Conservation (phyloP, 2,888 invertebrate genomes). For the Lasioglossum leucozonium region DNA sequence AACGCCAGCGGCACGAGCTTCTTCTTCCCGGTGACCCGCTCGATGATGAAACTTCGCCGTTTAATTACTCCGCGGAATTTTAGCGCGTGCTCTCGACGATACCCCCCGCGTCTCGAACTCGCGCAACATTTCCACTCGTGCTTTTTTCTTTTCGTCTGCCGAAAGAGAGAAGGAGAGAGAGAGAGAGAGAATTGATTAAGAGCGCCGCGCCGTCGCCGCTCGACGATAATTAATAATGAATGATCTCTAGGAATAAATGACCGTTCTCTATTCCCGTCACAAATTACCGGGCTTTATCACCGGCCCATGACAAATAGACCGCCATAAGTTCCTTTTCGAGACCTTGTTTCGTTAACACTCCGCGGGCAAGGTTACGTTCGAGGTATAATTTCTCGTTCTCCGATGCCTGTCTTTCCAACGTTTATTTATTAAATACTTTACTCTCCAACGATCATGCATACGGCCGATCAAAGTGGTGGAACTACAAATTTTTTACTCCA, state of each 20-base stretch:
- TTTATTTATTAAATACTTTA: not conserved
- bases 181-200: not conserved
- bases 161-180: no score
- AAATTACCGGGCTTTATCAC: not conserved
- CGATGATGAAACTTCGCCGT: constrained; percentile 61
- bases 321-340: no score
- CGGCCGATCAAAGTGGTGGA: no score
- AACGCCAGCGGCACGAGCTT: constrained; percentile 42
- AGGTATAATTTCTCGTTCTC: not conserved
- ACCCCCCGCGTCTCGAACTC: not conserved
- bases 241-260: not conserved
- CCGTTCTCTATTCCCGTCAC: not conserved
- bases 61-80: constrained; percentile 44
- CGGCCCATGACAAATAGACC: not conserved
- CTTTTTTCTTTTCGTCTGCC: not conserved
- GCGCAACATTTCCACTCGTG: not conserved
- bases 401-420: not conserved
- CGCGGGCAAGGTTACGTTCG: not conserved
- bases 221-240: not conserved
- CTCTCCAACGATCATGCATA: no score
- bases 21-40: constrained; percentile 14
- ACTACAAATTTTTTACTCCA: no score
- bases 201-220: not conserved
- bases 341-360: not conserved
- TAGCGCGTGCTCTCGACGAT: not conserved